A percentile compares a stretch with the other conserved stretches of the same genome.
Evolutionary conservation across 2,113 vertebrate genomes (phyloP).

Genomic region (Tringa solitaria): DNA sequence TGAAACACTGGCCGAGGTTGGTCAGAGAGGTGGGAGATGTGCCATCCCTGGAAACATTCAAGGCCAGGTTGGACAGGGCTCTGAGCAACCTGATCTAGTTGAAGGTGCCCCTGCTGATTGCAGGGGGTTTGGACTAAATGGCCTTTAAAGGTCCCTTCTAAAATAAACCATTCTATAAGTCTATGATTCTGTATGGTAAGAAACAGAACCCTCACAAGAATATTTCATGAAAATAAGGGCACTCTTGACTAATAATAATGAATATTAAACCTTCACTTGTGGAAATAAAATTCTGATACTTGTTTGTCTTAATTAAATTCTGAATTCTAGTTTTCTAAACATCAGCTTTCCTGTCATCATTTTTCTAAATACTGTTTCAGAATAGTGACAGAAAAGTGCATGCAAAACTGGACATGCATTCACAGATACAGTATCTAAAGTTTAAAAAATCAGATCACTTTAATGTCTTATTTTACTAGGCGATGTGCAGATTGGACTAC

Average conservation of each 20-base stretch:
- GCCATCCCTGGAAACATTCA: background rate
- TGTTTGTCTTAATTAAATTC: background rate
- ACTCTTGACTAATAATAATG: background rate
- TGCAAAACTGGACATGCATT: background rate
- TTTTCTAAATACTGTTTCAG: background rate
- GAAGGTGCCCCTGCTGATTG: background rate
- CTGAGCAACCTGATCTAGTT: background rate
- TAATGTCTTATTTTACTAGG: background rate
- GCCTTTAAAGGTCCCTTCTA: background rate
- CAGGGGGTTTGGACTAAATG: rapidly evolving
- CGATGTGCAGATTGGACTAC: background rate
- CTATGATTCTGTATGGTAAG: background rate
- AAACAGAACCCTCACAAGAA: background rate
- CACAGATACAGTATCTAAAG: background rate
- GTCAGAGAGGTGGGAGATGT: background rate
- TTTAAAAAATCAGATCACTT: background rate
- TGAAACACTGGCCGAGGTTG: background rate
- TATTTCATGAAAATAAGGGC: background rate
- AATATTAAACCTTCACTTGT: background rate
- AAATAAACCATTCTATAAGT: background rate
- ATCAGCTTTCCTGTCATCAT: background rate
- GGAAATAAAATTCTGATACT: background rate
- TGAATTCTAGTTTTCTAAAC: background rate
- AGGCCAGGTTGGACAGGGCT: background rate
- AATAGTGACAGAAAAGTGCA: background rate